These are phyloP conservation scores for Cottoperca gobio DNA, from an alignment of 2,797 vertebrate species.

Conservation along the genomic window DNA sequence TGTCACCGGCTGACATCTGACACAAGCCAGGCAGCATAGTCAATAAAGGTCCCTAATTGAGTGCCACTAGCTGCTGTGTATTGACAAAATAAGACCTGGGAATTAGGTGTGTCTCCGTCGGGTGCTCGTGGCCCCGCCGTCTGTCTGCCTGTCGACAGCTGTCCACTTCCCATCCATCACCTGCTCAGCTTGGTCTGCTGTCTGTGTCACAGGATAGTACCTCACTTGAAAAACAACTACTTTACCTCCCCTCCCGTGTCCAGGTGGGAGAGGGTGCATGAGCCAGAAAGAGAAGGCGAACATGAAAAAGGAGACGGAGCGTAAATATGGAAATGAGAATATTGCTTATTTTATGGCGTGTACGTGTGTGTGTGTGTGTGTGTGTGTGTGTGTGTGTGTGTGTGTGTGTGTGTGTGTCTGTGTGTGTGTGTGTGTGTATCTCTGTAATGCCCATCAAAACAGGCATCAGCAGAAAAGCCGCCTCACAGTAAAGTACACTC, in stretches of 20 bases:
- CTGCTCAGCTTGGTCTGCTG: slow-evolving; percentile 45
- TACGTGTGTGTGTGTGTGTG: slow-evolving; percentile 12
- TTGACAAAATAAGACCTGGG: slow-evolving; percentile 85
- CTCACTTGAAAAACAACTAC: slow-evolving; percentile 49
- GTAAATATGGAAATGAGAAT: slow-evolving; percentile 44
- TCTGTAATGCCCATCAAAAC: slow-evolving; percentile 38
- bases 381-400: slow-evolving; percentile 3
- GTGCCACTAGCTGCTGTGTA: slow-evolving; percentile 84
- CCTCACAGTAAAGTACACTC: slow-evolving; percentile 43
- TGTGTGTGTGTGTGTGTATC: slow-evolving; percentile 10
- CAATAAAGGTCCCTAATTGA: slow-evolving; percentile 85
- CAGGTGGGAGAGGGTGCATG: slow-evolving; percentile 27
- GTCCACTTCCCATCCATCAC: slow-evolving; percentile 80
- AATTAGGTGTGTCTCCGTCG: slow-evolving; percentile 77
- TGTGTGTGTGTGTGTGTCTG: slow-evolving; percentile 4
- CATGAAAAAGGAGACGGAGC: slow-evolving; percentile 37
- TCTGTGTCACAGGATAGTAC: slow-evolving; percentile 56
- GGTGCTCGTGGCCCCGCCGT: slow-evolving; percentile 30
- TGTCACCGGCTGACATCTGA: slow-evolving; percentile 79
- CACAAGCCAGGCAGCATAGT: slow-evolving; percentile 77
- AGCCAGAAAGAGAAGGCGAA: slow-evolving; percentile 6
- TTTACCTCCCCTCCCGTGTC: slow-evolving; percentile 24
- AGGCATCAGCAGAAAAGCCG: slow-evolving; percentile 28
- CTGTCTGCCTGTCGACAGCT: slow-evolving; percentile 67
- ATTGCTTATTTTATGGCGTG: slow-evolving; percentile 25